A percentile compares a stretch with the other conserved stretches of the same genome.
phyloP scores from a whole-genome alignment of 2,113 vertebrate genomes.

The Xenus cinereus region DNA sequence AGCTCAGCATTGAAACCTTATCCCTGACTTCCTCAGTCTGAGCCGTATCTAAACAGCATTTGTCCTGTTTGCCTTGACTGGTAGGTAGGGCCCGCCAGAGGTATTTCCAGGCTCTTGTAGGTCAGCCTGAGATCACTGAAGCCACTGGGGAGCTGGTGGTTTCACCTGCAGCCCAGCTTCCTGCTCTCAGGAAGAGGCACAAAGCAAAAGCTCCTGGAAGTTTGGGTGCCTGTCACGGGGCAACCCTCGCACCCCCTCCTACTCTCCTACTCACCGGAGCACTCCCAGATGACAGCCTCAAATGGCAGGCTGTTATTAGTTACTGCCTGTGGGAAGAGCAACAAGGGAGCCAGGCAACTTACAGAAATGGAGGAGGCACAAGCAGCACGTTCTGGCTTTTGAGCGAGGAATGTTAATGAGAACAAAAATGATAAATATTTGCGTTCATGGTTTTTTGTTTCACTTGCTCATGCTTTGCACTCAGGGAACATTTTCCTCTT shows the following conservation, averaged over 20 bases:
- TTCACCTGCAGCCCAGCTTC: background rate
- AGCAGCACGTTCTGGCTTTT: background rate
- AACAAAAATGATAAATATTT: slow-evolving; percentile 49
- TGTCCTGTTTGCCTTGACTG: background rate
- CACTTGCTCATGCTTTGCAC: background rate
- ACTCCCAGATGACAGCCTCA: background rate
- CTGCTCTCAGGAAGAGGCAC: background rate
- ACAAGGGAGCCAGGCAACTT: background rate
- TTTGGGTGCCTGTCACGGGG: background rate
- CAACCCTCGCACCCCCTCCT: accelerated
- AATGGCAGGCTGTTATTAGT: background rate
- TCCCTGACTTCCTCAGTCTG: background rate
- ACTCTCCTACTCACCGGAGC: background rate
- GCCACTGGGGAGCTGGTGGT: background rate
- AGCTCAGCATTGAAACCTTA: background rate
- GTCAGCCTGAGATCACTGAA: background rate
- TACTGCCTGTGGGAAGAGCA: background rate
- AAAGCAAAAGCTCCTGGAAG: background rate
- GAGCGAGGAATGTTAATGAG: background rate
- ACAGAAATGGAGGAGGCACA: background rate
- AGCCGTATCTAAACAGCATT: background rate
- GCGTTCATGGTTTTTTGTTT: background rate
- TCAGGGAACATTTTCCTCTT: background rate
- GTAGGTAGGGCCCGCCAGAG: background rate
- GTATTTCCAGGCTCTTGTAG: background rate